These are phyloP conservation scores for Lithosia quadra DNA, from an alignment of 2,888 invertebrate genomes.

Conservation along the genomic window DNA sequence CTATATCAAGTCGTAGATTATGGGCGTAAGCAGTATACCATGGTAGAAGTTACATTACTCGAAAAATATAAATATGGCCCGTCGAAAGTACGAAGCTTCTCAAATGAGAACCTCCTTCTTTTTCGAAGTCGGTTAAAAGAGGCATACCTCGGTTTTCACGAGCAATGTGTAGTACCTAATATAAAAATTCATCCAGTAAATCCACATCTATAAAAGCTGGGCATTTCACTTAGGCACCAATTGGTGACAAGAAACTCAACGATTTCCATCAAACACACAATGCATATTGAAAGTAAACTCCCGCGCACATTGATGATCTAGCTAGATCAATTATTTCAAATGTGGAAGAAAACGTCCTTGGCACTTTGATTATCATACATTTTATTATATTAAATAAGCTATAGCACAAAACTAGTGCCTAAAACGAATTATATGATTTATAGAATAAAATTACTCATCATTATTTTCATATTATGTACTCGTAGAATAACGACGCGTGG, in stretches of 20 bases:
- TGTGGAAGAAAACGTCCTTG: slow-evolving; percentile 36
- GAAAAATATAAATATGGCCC: too few species aligned
- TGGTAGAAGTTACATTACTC: not conserved
- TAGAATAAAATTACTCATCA: slow-evolving; percentile 30
- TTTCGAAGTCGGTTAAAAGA: too few species aligned
- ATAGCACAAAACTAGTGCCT: slow-evolving; percentile 32
- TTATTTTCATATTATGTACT: slow-evolving; percentile 33
- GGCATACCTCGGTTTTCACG: not conserved
- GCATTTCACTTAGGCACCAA: slow-evolving; percentile 55
- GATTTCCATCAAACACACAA: slow-evolving; percentile 59
- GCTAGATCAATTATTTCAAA: slow-evolving; percentile 39
- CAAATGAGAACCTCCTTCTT: not conserved
- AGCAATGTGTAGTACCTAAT: too few species aligned
- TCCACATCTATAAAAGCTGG: slow-evolving; percentile 43
- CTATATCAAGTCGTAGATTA: too few species aligned
- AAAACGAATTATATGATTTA: slow-evolving; percentile 37
- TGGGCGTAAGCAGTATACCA: not conserved
- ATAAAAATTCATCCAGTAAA: slow-evolving; percentile 22
- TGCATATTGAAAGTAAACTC: slow-evolving; percentile 60
- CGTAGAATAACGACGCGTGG: not conserved
- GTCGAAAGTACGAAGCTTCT: not conserved
- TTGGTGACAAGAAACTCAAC: slow-evolving; percentile 46
- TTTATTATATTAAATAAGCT: slow-evolving; percentile 32
- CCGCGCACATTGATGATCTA: slow-evolving; percentile 45
- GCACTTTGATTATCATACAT: slow-evolving; percentile 37